Evolutionary conservation across 92 coral and sea anemone genomes (phyloP), one percentile per base, ranked within the genome.

Genomic region (Plumapathes pennacea): DNA sequence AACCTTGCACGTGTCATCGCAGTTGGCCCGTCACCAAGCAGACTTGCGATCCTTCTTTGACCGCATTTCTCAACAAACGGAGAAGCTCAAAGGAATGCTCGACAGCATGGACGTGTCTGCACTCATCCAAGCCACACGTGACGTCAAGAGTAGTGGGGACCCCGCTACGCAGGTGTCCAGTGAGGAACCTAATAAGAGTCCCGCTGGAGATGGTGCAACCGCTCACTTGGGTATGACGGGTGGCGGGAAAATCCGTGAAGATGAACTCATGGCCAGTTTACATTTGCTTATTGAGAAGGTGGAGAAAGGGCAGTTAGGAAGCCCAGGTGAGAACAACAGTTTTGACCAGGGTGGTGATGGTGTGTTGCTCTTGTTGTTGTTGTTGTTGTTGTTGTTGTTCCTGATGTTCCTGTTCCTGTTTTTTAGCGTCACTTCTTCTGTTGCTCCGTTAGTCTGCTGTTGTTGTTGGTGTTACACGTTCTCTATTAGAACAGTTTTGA

Each of bases 1-100:
- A 41, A 94, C 99, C 25, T 33, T 94, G n/a, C 99, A 94, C 54
- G 96, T 94, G 76, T 84, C 97, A 28, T 94, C 99, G 7, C 99
- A 94, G 46, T 72, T 94, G n/a, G 96, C 99, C 0, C 85, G 99
- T 21, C 99, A 94, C 38, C 99, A 94, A 29, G 81, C 96, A 33
- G 99, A 94, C 66, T 57, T 94, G 60, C 77, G 96, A 67, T 96
- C 96, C 2, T 94, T 94, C 69, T 94, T 84, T 71, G 99, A 94
- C 60, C 89, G 99, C 20, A 94, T 94, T 32, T 80, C 86, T 71
- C 94, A 89, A 37, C 99, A 94, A 50, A 82, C 96, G 7, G 99
- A 94, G 69, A 94, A 94, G 52, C 75, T 94, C 8, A 84, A 89
- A 31, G 96, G 88, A 38, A 94, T 94, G 99, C 63, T 94, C 10